phyloP scores from a whole-genome alignment of 2,113 vertebrate species.

The Sebastes fasciatus region DNA sequence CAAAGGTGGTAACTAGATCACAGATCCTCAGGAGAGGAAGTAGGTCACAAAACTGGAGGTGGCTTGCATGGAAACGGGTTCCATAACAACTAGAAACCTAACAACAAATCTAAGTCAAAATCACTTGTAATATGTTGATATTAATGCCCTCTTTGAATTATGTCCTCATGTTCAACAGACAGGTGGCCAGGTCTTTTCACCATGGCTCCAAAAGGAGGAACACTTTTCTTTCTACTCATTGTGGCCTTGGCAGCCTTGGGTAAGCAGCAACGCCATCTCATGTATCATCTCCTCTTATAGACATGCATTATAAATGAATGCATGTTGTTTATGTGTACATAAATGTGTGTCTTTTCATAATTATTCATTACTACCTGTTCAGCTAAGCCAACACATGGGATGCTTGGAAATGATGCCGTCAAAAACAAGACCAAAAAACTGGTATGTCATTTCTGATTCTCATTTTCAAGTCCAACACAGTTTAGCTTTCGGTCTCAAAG shows the following conservation, averaged over 20 bases:
- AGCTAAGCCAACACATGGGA: slow-evolving; percentile 32
- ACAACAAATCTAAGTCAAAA: background rate
- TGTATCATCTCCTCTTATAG: background rate
- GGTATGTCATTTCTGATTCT: slow-evolving; percentile 57
- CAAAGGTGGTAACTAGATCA: slow-evolving; percentile 55
- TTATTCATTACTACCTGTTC: background rate
- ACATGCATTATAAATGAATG: background rate
- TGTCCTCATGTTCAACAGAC: slow-evolving; percentile 7
- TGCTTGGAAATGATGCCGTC: slow-evolving; percentile 20
- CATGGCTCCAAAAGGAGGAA: slow-evolving; percentile 61
- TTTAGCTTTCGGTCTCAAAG: background rate
- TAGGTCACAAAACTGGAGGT: slow-evolving; percentile 19
- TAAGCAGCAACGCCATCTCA: slow-evolving; percentile 31
- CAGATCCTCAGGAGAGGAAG: slow-evolving; percentile 61
- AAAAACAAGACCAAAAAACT: slow-evolving; percentile 52
- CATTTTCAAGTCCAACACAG: slow-evolving; percentile 1
- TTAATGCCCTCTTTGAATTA: background rate
- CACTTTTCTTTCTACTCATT: slow-evolving; percentile 34
- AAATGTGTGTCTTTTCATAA: background rate
- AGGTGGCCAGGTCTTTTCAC: background rate
- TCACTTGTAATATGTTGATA: background rate
- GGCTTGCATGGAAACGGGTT: slow-evolving; percentile 53
- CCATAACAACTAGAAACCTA: slow-evolving; percentile 43
- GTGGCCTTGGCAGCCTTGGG: slow-evolving; percentile 41
- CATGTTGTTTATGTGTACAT: background rate